phyloP scores from a whole-genome alignment of 2,888 invertebrate genomes.

The Trichogramma evanescens region DNA sequence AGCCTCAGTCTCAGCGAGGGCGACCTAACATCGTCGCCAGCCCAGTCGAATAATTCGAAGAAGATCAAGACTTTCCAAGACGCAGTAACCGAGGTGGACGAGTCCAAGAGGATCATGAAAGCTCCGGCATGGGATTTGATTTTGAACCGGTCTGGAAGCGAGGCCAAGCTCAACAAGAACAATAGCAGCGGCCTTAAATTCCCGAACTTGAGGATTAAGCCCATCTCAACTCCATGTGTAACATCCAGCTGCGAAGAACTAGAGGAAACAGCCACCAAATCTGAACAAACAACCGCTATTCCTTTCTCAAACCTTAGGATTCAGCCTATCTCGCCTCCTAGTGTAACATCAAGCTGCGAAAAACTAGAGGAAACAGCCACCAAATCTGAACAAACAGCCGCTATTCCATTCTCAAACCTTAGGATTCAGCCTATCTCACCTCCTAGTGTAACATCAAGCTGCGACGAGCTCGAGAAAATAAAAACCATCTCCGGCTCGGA shows the following conservation, averaged over 20 bases:
- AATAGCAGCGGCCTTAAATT: slow-evolving; percentile 17
- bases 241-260: slow-evolving; percentile 29
- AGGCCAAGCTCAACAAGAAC: slow-evolving; percentile 30
- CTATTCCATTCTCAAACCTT: not conserved
- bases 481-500: not conserved
- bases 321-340: slow-evolving; percentile 24
- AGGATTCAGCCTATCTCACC: slow-evolving; percentile 26
- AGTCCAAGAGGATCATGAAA: slow-evolving; percentile 30
- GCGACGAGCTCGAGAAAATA: slow-evolving; percentile 28
- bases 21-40: slow-evolving; percentile 11
- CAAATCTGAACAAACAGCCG: slow-evolving; percentile 28
- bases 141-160: slow-evolving; percentile 29
- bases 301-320: slow-evolving; percentile 17
- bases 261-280: slow-evolving; percentile 27
- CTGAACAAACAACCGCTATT: slow-evolving; percentile 23
- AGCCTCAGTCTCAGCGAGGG: slow-evolving; percentile 25
- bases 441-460: slow-evolving; percentile 26
- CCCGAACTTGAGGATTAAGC: slow-evolving; percentile 25
- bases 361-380: slow-evolving; percentile 25
- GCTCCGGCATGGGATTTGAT: slow-evolving; percentile 33
- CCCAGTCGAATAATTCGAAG: slow-evolving; percentile 2
- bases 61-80: not conserved
- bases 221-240: slow-evolving; percentile 21
- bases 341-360: slow-evolving; percentile 28
- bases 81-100: slow-evolving; percentile 24